A percentile compares a stretch with the other conserved stretches of the same genome.
phyloP scores from a whole-genome alignment of 2,888 invertebrate species.

The Perizoma affinitatum region DNA sequence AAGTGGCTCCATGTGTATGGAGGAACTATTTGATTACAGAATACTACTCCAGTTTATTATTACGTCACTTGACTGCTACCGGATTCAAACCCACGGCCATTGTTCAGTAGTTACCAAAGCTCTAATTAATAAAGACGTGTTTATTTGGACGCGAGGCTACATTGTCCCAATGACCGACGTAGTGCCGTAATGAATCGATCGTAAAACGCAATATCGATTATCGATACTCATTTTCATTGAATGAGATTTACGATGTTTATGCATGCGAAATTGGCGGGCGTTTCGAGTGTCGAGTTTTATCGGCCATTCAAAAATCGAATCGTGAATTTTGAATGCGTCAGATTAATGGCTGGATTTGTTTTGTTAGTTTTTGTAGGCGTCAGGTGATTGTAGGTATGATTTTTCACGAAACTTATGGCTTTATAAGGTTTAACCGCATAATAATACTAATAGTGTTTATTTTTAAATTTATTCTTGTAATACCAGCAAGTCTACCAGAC shows the following conservation, averaged over 20 bases:
- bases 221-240: slow-evolving; percentile 75
- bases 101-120: slow-evolving; percentile 42
- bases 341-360: slow-evolving; percentile 63
- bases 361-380: slow-evolving; percentile 52
- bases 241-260: slow-evolving; percentile 79
- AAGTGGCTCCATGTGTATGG: neutral
- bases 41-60: no score
- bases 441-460: neutral
- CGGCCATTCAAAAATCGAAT: slow-evolving; percentile 72
- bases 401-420: slow-evolving; percentile 33
- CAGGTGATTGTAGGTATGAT: slow-evolving; percentile 47
- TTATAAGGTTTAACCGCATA: slow-evolving; percentile 10
- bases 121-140: slow-evolving; percentile 80
- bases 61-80: neutral
- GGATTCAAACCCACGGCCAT: neutral
- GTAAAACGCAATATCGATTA: slow-evolving; percentile 69
- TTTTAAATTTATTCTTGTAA: no score
- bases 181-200: slow-evolving; percentile 67
- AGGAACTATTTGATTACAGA: no score
- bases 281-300: slow-evolving; percentile 75
- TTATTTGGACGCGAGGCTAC: slow-evolving; percentile 57
- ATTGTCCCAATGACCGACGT: slow-evolving; percentile 59
- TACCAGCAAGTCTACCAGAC: no score
- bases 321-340: slow-evolving; percentile 63
- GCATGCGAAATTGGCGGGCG: slow-evolving; percentile 73